phyloP scores from a whole-genome alignment of 2,113 vertebrate species.

The Rhinopithecus roxellana region DNA sequence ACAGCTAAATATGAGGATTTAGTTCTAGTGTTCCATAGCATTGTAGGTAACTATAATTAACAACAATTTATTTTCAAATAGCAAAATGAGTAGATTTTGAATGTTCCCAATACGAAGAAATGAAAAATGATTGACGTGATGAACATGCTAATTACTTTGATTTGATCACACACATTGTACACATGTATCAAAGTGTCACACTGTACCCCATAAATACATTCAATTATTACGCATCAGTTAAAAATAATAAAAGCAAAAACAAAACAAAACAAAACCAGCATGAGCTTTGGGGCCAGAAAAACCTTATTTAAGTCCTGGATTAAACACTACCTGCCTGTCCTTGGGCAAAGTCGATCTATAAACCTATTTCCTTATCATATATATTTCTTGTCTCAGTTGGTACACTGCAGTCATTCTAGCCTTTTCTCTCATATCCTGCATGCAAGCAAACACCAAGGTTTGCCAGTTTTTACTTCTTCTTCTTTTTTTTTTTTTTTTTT shows the following conservation, averaged over 20 bases:
- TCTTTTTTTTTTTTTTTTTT: no score
- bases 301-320: neutral
- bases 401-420: neutral
- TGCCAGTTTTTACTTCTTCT: constrained; percentile 17
- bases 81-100: neutral
- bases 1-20: neutral
- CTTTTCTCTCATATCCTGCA: neutral
- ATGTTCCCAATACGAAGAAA: neutral
- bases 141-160: neutral
- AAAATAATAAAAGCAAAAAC: neutral
- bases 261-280: neutral
- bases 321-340: neutral
- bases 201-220: neutral
- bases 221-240: neutral
- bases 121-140: neutral
- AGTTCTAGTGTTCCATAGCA: neutral
- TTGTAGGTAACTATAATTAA: neutral
- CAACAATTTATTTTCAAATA: neutral
- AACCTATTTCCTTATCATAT: neutral
- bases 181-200: neutral
- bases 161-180: neutral
- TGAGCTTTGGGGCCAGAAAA: neutral
- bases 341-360: constrained; percentile 4
- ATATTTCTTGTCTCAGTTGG: neutral
- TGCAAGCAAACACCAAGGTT: neutral